Base-by-base conservation (phyloP, 1,140 invertebrate genomes). In the Dermatophagoides farinae region DNA sequence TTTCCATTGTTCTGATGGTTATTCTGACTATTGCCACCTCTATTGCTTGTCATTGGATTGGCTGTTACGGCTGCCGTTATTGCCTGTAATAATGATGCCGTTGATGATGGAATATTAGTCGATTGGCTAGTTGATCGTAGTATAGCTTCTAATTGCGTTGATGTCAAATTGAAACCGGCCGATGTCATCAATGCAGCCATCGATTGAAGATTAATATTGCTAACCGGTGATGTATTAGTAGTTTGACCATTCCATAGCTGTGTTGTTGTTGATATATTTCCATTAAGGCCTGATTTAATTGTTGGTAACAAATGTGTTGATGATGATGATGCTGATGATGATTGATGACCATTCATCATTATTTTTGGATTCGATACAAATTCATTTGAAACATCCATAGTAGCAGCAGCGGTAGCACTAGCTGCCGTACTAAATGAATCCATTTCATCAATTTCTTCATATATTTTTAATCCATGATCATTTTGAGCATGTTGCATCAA, bases 401-500 rank as follows among this genome's bases (percentile, higher is more conserved):
- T 39, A 22, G 9, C 31, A 31, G 31, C 2, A 31, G 31, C 12
- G 49, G 41, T 40, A 44, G 37, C 18, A 18, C 12, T 43, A 23
- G 2, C 23, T 53, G 40, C 47, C 18, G 51, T 22, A 58, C n/a
- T 14, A 55, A 52, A 11, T 18, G 20, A 11, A 8, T 62, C 55
- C 10, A 38, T 31, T 31, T 59, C 44, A 39, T 58, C 54, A n/a
- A 62, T 44, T 16, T 62, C 60, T 20, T 53, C 60, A 46, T 61
- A 96, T 65, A 96, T 88, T 70, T 90, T 86, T 61, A 93, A 82
- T 20, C 90, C 90, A 71, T 96, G 91, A 51, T 83, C 80, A 65
- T 84, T 85, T 72, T 97, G 91, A 18, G 86, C 89, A 70, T 97
- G 92, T 71, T 95, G 89, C 12, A 97, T 78, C 63, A 97, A 76